A percentile compares a stretch with the other conserved stretches of the same genome.
Conservation (phyloP, 2,797 vertebrate species). For the Spea hammondii region DNA sequence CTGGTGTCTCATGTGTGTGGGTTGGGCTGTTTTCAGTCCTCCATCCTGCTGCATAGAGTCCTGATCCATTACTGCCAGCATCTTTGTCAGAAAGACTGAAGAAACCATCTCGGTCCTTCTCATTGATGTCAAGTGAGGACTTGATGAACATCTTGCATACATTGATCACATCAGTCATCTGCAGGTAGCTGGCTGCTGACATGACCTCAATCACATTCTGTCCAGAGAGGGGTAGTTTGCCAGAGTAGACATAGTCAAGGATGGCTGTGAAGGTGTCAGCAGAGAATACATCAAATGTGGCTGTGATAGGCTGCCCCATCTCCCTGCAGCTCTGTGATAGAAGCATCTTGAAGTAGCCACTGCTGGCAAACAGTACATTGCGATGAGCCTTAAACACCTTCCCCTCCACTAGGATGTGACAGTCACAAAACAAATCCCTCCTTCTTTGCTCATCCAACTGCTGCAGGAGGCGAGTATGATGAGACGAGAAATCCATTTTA, state of each 20-base stretch:
- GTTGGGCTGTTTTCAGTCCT: slow-evolving; percentile 66
- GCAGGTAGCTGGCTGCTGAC: slow-evolving; percentile 94
- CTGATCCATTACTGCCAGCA: slow-evolving; percentile 64
- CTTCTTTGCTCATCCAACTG: slow-evolving; percentile 91
- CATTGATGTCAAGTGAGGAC: slow-evolving; percentile 91
- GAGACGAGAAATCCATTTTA: slow-evolving; percentile 88
- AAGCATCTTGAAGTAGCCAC: slow-evolving; percentile 97
- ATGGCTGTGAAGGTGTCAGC: slow-evolving; percentile 91
- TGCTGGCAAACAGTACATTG: slow-evolving; percentile 91
- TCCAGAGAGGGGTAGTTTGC: slow-evolving; percentile 88
- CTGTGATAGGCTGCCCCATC: slow-evolving; percentile 73
- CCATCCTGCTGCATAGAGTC: slow-evolving; percentile 65
- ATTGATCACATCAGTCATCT: slow-evolving; percentile 95
- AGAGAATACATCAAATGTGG: slow-evolving; percentile 91
- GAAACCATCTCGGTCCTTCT: slow-evolving; percentile 76
- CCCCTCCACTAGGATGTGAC: slow-evolving; percentile 89
- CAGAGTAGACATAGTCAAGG: slow-evolving; percentile 93
- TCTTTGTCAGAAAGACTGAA: slow-evolving; percentile 76
- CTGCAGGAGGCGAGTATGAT: slow-evolving; percentile 87
- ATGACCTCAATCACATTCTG: slow-evolving; percentile 96
- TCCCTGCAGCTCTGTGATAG: slow-evolving; percentile 81
- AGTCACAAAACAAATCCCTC: slow-evolving; percentile 95
- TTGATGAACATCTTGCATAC: slow-evolving; percentile 97
- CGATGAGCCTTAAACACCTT: slow-evolving; percentile 93
- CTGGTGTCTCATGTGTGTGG: slow-evolving; percentile 59